These are phyloP conservation scores for Orchesella flavescens DNA, from an alignment of 2,888 invertebrate genomes.

Conservation along the genomic window DNA sequence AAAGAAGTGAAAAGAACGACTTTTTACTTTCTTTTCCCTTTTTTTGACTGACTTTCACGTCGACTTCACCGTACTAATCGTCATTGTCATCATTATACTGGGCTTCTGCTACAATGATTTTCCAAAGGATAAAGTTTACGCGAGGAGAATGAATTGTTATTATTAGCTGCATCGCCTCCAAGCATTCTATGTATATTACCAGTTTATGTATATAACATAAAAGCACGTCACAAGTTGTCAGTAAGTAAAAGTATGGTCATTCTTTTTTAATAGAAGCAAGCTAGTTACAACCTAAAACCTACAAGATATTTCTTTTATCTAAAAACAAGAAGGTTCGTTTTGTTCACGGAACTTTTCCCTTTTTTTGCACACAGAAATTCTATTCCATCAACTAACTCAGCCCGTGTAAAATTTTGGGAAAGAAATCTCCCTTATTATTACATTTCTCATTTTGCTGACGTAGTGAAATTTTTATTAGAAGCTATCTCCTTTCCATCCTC, in stretches of 20 bases:
- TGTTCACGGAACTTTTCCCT: too few relatives aligned
- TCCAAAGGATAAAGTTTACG: conserved; percentile 14
- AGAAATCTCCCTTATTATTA: not conserved
- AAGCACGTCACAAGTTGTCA: not conserved
- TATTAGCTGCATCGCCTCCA: conserved; percentile 8
- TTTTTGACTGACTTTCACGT: not conserved
- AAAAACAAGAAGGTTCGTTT: too few relatives aligned
- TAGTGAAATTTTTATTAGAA: conserved; percentile 8
- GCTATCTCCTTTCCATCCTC: not conserved
- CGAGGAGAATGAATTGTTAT: conserved; percentile 22
- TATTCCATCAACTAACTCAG: too few relatives aligned
- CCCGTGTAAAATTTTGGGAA: too few relatives aligned
- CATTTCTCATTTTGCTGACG: not conserved
- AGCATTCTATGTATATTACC: not conserved
- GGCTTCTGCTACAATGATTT: conserved; percentile 16
- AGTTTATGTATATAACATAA: not conserved
- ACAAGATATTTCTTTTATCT: too few relatives aligned
- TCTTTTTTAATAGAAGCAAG: not conserved
- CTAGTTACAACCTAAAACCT: too few relatives aligned
- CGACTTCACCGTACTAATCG: not conserved
- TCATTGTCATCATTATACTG: not conserved
- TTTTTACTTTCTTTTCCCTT: not conserved
- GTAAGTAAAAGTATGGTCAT: not conserved
- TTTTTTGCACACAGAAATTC: too few relatives aligned
- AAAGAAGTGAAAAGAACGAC: not conserved